These are phyloP conservation scores for Mystacides longicornis DNA, from an alignment of 2,888 invertebrate species.

Conservation along the genomic window DNA sequence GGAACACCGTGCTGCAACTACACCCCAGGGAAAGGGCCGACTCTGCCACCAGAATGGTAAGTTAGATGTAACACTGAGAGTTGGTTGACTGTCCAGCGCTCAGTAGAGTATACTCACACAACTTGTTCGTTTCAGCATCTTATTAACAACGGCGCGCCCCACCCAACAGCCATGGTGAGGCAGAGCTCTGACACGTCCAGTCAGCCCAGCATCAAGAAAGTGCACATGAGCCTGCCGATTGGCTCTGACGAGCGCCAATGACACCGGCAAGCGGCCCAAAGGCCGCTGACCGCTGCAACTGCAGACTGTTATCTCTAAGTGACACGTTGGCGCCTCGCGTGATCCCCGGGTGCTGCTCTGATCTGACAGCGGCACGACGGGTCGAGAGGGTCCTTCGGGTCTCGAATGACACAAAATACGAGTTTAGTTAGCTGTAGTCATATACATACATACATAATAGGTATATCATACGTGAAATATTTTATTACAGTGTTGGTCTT, in stretches of 20 bases:
- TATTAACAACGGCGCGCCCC: constrained; percentile 16
- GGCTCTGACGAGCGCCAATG: constrained; percentile 6
- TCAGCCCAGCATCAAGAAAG: constrained; percentile 15
- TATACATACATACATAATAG: too few species aligned
- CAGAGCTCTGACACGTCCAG: constrained; percentile 8
- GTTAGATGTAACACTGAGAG: background rate
- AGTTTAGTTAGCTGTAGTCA: too few species aligned
- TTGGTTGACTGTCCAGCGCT: background rate
- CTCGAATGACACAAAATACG: too few species aligned
- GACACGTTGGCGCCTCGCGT: too few species aligned
- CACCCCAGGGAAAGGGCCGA: constrained; percentile 14
- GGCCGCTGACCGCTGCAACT: constrained; percentile 7
- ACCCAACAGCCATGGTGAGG: constrained; percentile 4
- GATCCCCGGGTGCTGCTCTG: too few species aligned
- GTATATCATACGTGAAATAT: too few species aligned
- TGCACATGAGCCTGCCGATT: constrained; percentile 19
- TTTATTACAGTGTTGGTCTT: too few species aligned
- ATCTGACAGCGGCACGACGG: too few species aligned
- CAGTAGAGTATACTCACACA: background rate
- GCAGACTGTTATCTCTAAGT: constrained; percentile 23
- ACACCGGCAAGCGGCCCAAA: constrained; percentile 19
- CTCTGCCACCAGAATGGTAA: constrained; percentile 17
- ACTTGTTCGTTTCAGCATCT: constrained; percentile 15
- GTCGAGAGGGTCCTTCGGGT: too few species aligned
- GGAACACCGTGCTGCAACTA: constrained; percentile 18